Evolutionary conservation across 2,113 vertebrate species (phyloP), one percentile per base, ranked within the genome.

Genomic region (Brachyistius frenatus): DNA sequence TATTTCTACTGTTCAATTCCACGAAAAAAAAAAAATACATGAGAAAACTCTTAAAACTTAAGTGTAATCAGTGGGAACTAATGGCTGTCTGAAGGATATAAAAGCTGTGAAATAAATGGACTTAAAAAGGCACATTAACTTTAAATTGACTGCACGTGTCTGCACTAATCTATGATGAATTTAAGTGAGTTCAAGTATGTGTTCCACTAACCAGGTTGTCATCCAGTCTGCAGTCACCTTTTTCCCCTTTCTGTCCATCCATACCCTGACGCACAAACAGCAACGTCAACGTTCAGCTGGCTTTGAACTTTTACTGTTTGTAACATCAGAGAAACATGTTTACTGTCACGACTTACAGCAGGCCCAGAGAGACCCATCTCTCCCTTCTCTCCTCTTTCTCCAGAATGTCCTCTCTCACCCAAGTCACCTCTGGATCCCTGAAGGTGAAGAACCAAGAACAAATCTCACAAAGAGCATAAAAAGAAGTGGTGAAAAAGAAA

Each of bases 171-270:
- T 16, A 37, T 33, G 35, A 15, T 73, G 2, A 66, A 41, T 1
- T 0, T 8, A 2, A 16, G 23, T 37, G 66, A n/a, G n/a, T 54
- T 46, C 2, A 4, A 56, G 1, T 61, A n/a, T 70, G 74, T 37
- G 44, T 66, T 55, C 52, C 30, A 93, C 95, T 96, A 83, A 99
- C 97, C 74, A 97, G 93, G 81, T 95, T 96, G 56, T 98, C 97
- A 60, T 96, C 95, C 64, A 97, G 88, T 5, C 95, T 95, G 0
- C 94, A 94, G 81, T 97, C 96, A 69, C 97, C 97, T 76, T 94
- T 97, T 56, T 98, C 96, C 75, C 97, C 97, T 87, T 95, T 97
- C 33, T 93, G 95, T 61, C 96, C 97, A 2, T 96, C 96, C 77
- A 94, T 56, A 11, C 97, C 97, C 97, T 99, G 67, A 64, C 37